Evolutionary conservation across 2,888 invertebrate genomes (phyloP).

Genomic region (Chalcosyrphus nemorum): DNA sequence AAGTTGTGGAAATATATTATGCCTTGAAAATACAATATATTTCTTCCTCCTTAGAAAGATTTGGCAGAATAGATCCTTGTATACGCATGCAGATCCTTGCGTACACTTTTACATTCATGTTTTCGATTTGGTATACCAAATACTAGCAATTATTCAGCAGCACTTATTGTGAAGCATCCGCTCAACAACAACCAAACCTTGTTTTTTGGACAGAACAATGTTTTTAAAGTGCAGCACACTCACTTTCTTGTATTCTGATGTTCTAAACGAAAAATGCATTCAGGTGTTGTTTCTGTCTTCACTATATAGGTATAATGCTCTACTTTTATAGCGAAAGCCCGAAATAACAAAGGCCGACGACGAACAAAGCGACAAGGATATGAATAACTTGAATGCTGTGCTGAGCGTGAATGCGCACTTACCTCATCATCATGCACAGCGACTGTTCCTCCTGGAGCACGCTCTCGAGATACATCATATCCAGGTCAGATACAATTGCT

Average conservation of each 20-base stretch:
- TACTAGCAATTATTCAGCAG: background rate
- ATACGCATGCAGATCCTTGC: no score
- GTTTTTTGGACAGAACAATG: slow-evolving; percentile 12
- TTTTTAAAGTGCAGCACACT: slow-evolving; percentile 10
- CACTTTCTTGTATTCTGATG: slow-evolving; percentile 4
- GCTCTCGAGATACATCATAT: slow-evolving; percentile 99
- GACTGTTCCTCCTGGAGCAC: slow-evolving; percentile 97
- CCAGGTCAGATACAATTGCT: slow-evolving; percentile 98
- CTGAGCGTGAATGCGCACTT: slow-evolving; percentile 75
- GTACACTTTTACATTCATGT: background rate
- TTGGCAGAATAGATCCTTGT: no score
- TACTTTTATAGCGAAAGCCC: slow-evolving; percentile 22
- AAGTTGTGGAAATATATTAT: no score
- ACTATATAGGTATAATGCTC: slow-evolving; percentile 28
- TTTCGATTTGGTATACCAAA: background rate
- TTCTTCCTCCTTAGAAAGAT: no score
- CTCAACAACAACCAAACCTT: background rate
- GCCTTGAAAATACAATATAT: no score
- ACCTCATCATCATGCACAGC: slow-evolving; percentile 98
- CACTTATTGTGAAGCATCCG: background rate
- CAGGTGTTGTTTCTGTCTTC: background rate
- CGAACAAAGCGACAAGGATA: slow-evolving; percentile 51
- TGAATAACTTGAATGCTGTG: slow-evolving; percentile 63
- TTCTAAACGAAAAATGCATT: slow-evolving; percentile 41
- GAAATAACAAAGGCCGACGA: slow-evolving; percentile 46